Base-by-base conservation (phyloP, 1,140 invertebrate species). In the Leucophenga varia region DNA sequence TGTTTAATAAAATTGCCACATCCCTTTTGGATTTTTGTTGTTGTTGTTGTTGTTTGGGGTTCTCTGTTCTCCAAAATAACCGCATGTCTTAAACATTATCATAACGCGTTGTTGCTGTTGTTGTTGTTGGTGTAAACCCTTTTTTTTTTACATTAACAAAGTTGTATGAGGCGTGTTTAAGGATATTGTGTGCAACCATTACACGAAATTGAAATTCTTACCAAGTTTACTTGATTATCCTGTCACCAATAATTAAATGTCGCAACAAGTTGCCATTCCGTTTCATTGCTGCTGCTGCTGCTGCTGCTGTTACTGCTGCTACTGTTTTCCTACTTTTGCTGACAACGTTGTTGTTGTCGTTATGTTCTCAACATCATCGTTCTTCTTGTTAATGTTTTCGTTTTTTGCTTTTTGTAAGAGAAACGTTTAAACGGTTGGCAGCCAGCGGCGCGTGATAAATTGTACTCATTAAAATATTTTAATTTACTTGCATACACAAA, bases 381-480 rank as follows among this genome's bases (percentile, higher is more conserved):
- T n/a, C n/a, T n/a, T n/a, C n/a, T n/a, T n/a, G n/a, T n/a, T n/a
- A n/a, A n/a, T n/a, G n/a, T n/a, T n/a, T n/a, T n/a, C n/a, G n/a
- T n/a, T n/a, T n/a, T n/a, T n/a, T n/a, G n/a, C 22, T 5, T 5
- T 25, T 10, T 10, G 22, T 10, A 10, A 25, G 17, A 22, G 18
- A 31, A 34, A 39, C 16, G 10, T 53, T 31, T 40, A 47, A 47
- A 47, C 37, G 14, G 37, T 30, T 40, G 41, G 49, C 45, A 55
- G 47, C 38, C 42, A 48, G 53, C 52, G 59, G 46, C 50, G 49
- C 55, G 52, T 69, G 61, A 61, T 69, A 64, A 69, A 69, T 64
- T 69, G 61, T 64, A 57, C 65, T 69, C 65, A 69, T 69, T 69
- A 69, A 69, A 69, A 69, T 69, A 69, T 69, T 69, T 69, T 69